Evolutionary conservation across 1,140 invertebrate species (phyloP).

Genomic region (Thalassaphorura encarpata): DNA sequence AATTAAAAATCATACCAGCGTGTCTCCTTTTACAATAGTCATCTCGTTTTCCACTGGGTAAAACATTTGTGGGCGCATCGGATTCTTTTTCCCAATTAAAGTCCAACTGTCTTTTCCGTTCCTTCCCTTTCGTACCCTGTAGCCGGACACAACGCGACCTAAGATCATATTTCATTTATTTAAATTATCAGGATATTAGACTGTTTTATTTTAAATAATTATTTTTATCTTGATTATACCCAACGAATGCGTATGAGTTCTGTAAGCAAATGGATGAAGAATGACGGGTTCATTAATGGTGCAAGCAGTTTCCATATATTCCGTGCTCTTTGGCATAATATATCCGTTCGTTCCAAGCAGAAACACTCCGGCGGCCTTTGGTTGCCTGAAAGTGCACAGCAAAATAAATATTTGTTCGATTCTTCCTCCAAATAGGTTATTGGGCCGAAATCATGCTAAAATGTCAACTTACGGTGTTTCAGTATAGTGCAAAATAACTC

Average conservation of each 20-base stretch:
- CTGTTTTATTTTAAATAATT: too few species aligned
- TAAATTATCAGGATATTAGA: too few species aligned
- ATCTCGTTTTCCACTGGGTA: conserved; percentile 63
- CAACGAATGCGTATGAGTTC: conserved; percentile 83
- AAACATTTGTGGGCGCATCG: conserved; percentile 91
- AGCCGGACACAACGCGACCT: conserved; percentile 78
- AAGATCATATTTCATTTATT: too few species aligned
- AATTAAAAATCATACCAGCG: conserved; percentile 45
- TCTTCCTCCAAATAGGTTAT: conserved; percentile 61
- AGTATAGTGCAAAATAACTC: conserved; percentile 67
- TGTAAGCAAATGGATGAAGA: conserved; percentile 88
- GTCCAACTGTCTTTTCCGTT: conserved; percentile 59
- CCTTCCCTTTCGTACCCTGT: conserved; percentile 53
- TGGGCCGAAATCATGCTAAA: too few species aligned
- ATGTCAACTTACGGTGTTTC: conserved; percentile 56
- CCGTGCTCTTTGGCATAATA: conserved; percentile 56
- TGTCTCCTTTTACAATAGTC: conserved; percentile 58
- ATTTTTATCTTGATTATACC: conserved; percentile 41
- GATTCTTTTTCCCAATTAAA: conserved; percentile 71
- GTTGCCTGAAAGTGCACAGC: conserved; percentile 42
- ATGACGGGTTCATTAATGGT: conserved; percentile 64
- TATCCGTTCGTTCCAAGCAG: conserved; percentile 71
- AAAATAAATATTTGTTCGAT: conserved; percentile 70
- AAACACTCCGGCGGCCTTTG: conserved; percentile 62
- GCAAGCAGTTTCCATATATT: conserved; percentile 82